A percentile compares a stretch with the other conserved stretches of the same genome.
Evolutionary conservation across 2,113 vertebrate species (phyloP).

Genomic region (Chunga burmeisteri): DNA sequence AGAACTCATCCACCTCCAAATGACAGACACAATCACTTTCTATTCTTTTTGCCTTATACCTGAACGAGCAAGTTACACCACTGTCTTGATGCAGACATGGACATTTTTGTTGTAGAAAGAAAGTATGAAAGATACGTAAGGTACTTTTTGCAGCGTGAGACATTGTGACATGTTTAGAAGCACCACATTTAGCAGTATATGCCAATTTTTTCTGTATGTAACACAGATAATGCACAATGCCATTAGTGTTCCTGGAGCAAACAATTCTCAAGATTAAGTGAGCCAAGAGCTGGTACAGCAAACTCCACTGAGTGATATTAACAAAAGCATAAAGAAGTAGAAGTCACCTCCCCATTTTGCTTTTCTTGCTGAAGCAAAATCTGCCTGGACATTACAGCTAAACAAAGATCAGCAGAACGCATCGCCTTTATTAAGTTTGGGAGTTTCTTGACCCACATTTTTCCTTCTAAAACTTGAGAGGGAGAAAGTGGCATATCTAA

Average conservation of each 20-base stretch:
- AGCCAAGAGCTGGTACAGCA: background rate
- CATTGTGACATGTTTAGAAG: background rate
- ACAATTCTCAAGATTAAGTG: background rate
- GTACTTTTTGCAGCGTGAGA: background rate
- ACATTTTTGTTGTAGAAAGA: background rate
- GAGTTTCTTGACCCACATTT: background rate
- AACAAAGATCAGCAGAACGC: background rate
- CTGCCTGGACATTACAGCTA: background rate
- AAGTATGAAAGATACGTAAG: background rate
- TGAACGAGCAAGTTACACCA: background rate
- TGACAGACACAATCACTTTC: background rate
- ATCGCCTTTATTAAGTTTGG: background rate
- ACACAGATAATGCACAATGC: background rate
- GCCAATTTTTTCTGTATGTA: background rate
- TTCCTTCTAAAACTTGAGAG: background rate
- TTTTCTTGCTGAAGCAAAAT: background rate
- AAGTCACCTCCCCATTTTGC: background rate
- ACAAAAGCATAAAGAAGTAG: background rate
- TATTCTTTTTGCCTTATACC: background rate
- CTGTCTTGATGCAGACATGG: background rate
- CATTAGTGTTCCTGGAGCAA: background rate
- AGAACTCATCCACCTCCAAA: background rate
- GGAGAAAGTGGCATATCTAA: background rate
- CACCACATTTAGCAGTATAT: background rate
- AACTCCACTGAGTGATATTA: background rate